Percentiles rank a stretch among this genome's conserved stretches.
Conservation (phyloP, 2,888 invertebrate species). For the Coecobrya sp. region DNA sequence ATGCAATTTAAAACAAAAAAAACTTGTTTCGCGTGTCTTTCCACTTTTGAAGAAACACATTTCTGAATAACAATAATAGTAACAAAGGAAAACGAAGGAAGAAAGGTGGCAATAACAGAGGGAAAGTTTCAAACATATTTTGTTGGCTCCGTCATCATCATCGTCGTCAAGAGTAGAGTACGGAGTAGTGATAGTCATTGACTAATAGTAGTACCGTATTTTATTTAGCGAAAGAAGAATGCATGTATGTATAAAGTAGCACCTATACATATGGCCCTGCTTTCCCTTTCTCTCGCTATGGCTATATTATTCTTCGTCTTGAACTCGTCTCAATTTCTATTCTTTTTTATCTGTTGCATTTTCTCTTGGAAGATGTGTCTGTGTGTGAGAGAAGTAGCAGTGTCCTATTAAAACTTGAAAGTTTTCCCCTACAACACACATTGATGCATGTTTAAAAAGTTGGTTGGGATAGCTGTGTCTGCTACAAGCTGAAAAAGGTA, state of each 20-base stretch:
- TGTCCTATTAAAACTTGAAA: conserved; percentile 5
- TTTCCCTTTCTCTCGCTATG: not conserved
- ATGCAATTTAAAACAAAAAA: conserved; percentile 37
- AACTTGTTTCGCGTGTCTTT: not conserved
- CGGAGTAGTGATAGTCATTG: not conserved
- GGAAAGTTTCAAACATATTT: conserved; percentile 54
- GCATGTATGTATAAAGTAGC: not conserved
- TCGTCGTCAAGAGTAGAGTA: not conserved
- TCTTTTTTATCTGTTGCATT: conserved; percentile 62
- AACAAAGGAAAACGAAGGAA: not conserved
- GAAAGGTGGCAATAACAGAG: not conserved
- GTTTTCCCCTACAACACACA: conserved; percentile 5
- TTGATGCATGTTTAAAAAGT: conserved; percentile 53
- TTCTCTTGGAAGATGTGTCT: conserved; percentile 18
- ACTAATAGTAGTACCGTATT: not conserved
- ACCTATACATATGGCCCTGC: not conserved
- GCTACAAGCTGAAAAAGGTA: not conserved
- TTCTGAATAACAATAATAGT: conserved; percentile 11
- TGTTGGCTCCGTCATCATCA: conserved; percentile 10
- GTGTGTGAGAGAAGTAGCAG: not conserved
- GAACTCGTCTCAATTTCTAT: not conserved
- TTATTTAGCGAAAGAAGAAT: too few relatives aligned
- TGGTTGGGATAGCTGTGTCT: not conserved
- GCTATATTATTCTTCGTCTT: not conserved
- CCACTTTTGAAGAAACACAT: not conserved